These are phyloP conservation scores for Urocitellus parryii DNA, from an alignment of 2,113 vertebrate species.

Conservation along the genomic window DNA sequence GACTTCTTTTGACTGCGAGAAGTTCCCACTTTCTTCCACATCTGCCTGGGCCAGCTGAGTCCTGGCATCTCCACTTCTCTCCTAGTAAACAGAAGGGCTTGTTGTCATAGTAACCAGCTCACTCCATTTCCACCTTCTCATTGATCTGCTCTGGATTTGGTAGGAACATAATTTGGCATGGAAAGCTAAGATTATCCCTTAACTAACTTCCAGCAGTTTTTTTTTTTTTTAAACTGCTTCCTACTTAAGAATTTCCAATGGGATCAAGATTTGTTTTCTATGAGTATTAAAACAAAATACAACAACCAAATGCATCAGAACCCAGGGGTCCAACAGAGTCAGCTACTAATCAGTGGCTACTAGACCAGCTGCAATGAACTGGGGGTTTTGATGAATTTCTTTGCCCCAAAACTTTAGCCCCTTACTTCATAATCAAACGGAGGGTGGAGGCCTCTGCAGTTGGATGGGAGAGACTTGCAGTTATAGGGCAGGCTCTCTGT, in stretches of 20 bases:
- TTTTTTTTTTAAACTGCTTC: not conserved
- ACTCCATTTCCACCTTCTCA: not conserved
- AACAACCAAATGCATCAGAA: slow-evolving; percentile 15
- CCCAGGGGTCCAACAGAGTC: not conserved
- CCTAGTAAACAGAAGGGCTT: not conserved
- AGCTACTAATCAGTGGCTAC: not conserved
- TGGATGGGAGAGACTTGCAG: not conserved
- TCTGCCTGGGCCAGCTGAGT: not conserved
- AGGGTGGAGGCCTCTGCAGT: not conserved
- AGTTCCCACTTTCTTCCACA: not conserved
- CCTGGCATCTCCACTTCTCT: not conserved
- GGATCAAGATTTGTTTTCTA: not conserved
- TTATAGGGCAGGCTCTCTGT: not conserved
- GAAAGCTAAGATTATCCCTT: slow-evolving; percentile 45
- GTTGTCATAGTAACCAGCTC: not conserved
- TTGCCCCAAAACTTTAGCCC: not conserved
- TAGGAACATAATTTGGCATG: slow-evolving; percentile 8
- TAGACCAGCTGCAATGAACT: not conserved
- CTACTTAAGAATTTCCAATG: slow-evolving; percentile 47
- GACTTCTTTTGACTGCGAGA: not conserved
- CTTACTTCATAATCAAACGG: not conserved
- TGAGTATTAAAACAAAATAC: not conserved
- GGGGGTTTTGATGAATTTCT: not conserved
- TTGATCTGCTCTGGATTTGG: slow-evolving; percentile 30
- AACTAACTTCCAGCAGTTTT: not conserved